A percentile compares a stretch with the other conserved stretches of the same genome.
Evolutionary conservation across 2,113 vertebrate species (phyloP).

Genomic region (Columba janthina): DNA sequence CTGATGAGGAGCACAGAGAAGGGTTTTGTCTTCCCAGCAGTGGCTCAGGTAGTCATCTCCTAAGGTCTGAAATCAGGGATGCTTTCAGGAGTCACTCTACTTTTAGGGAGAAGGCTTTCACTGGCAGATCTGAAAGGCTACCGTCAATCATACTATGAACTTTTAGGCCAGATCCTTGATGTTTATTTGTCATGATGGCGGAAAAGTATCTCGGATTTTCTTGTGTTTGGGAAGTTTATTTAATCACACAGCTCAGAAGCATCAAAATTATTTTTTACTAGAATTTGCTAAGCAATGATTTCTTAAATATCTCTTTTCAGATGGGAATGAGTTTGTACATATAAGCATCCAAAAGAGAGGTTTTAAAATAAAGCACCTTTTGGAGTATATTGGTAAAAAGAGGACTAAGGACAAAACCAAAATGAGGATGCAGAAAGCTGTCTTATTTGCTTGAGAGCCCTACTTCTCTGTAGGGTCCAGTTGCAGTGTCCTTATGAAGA

Average conservation of each 20-base stretch:
- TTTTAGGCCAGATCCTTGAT: not conserved
- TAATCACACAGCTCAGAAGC: not conserved
- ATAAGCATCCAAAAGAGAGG: not conserved
- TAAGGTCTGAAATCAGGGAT: not conserved
- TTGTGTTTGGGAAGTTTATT: not conserved
- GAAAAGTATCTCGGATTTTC: not conserved
- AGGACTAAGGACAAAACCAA: not conserved
- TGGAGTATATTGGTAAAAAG: not conserved
- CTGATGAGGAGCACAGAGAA: accelerated
- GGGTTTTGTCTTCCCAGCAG: not conserved
- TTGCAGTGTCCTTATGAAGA: not conserved
- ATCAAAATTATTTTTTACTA: not conserved
- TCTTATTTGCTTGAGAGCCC: not conserved
- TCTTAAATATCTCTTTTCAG: not conserved
- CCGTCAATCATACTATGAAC: not conserved
- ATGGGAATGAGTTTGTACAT: not conserved
- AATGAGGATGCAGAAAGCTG: not conserved
- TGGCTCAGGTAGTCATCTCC: not conserved
- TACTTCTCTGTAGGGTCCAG: not conserved
- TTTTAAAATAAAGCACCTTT: not conserved
- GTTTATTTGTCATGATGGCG: not conserved
- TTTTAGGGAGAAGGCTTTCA: not conserved
- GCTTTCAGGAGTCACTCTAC: not conserved
- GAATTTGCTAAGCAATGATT: not conserved
- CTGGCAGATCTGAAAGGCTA: not conserved